Evolutionary conservation across 2,888 invertebrate genomes (phyloP).

Genomic region (Anticlea derivata): DNA sequence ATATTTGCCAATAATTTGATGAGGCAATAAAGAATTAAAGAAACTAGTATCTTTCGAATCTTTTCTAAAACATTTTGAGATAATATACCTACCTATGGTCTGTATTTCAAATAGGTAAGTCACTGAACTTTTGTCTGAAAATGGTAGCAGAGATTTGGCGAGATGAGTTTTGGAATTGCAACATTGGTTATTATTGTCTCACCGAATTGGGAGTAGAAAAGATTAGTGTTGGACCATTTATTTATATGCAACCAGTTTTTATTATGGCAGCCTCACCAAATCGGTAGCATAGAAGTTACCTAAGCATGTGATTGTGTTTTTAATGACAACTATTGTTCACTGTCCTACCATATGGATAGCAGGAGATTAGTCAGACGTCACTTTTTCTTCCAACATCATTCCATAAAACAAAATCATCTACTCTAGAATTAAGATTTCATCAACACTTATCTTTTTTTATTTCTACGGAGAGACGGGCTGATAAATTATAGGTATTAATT

Average conservation of each 20-base stretch:
- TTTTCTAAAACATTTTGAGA: too few relatives aligned
- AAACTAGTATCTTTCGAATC: too few relatives aligned
- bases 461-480: too few relatives aligned
- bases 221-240: conserved; percentile 2
- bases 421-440: too few relatives aligned
- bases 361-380: background rate
- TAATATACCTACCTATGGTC: too few relatives aligned
- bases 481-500: too few relatives aligned
- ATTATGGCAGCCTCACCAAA: conserved; percentile 1
- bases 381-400: background rate
- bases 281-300: background rate
- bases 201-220: conserved; percentile 7
- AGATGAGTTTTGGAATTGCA: conserved; percentile 18
- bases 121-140: conserved; percentile 13
- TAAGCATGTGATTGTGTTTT: background rate
- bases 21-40: too few relatives aligned
- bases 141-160: background rate
- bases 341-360: background rate
- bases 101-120: background rate
- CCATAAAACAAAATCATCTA: background rate
- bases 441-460: too few relatives aligned
- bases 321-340: background rate
- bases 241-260: background rate
- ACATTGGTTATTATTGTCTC: conserved; percentile 18
- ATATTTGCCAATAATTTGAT: too few relatives aligned